Evolutionary conservation across 2,113 vertebrate species (phyloP), one percentile per base, ranked within the genome.

Genomic region (Poecile atricapillus): DNA sequence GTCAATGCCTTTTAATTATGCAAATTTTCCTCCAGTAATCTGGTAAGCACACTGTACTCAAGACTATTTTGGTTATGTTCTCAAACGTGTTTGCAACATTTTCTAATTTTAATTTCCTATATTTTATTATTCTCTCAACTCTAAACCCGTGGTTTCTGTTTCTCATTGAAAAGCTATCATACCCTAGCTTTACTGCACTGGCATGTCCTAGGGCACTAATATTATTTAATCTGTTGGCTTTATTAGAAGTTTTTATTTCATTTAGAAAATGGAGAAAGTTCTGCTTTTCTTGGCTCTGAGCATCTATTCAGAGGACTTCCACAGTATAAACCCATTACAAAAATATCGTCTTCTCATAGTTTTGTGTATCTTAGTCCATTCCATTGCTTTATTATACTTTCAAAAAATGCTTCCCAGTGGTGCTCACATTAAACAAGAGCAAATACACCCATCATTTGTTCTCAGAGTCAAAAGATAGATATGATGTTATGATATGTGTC

Each of bases 1-100:
- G 82, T 78, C 65, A 65, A 55, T 82, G 65, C 77, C 86, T 96
- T 93, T 94, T 95, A 94, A 89, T 91, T 87, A 94, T 63, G 71
- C 75, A 91, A 41, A 80, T 95, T 83, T 89, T 23, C 39, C 47
- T 79, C 44, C 37, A 15, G 28, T 90, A 49, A 37, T 49, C 49
- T 15, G 17, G 68, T 44, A 88, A 95, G 39, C 43, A 70, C 56
- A 9, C 50, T 80, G n/a, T 68, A 81, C 59, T 86, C 55, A 52
- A 81, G 71, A 56, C 24, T 88, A 19, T 88, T 88, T 90, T 89
- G 35, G 87, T 83, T 81, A 76, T 39, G 33, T 90, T 90, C 77
- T 70, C 76, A 88, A 79, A n/a, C 43, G 31, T 3, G 31, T 95
- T 91, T 74, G n/a, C 50, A 83, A 37, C 17, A 10, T 59, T 88